Base-by-base conservation (phyloP, 2,888 invertebrate genomes). In the Eubasilissa splendida region DNA sequence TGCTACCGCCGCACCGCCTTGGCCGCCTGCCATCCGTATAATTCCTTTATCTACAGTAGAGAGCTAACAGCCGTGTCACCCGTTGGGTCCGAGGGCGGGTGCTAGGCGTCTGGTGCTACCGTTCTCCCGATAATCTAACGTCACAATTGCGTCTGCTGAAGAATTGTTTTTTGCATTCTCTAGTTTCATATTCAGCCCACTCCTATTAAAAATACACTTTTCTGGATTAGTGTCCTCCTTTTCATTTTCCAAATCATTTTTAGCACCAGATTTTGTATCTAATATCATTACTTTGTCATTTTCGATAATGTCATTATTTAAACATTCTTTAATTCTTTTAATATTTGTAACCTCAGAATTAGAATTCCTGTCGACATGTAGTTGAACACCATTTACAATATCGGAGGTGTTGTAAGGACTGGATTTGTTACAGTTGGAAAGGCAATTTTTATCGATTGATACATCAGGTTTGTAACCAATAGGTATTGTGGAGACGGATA, bases 31-130 rank as follows among this genome's bases (percentile, higher is more conserved):
- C 81, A 75, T 73, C 42, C 53, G 59, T 68, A 68, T 79, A 80
- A 74, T 84, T 78, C 71, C 77, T 63, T 66, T 73, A 74, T 77
- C 82, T 77, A 65, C 70, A 63, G 31, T 11, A n/a, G 53, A 58
- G n/a, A 59, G 31, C 52, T 8, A 50, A 56, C 53, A 54, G 42
- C 73, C 50, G 42, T 54, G 71, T 84, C 84, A 84, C 56, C 84
- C 84, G 58, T 84, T 83, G 65, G 84, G 82, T 4, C 84, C 84
- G 12, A 84, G 71, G 8, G 81, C 80, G 33, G 84, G 84, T n/a
- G 81, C 81, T 52, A 81, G 71, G 7, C 84, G 60, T 63, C 82
- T 53, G 22, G 77, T 65, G 50, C 79, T 73, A 9, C 79, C 79
- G 60, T 82, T 82, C 78, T 82, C 83, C 76, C 83, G 82, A 56